A percentile compares a stretch with the other conserved stretches of the same genome.
phyloP scores from a whole-genome alignment of 2,797 vertebrate species.

The Manis javanica region DNA sequence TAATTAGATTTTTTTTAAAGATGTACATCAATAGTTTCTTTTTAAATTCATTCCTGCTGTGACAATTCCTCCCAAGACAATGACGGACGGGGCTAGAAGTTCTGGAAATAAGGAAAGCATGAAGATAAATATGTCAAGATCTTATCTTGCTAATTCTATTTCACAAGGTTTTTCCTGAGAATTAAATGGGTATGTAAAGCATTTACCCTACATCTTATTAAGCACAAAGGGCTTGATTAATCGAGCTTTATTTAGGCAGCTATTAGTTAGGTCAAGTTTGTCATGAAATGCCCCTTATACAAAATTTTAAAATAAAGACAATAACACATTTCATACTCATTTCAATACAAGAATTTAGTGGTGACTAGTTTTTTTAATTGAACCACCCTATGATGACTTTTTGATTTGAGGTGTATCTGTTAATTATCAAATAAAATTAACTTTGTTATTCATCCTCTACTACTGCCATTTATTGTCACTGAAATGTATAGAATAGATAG shows the following conservation, averaged over 20 bases:
- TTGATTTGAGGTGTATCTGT: background rate
- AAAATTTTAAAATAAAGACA: background rate
- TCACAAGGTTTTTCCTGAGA: slow-evolving; percentile 10
- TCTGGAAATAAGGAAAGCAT: background rate
- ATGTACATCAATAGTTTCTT: background rate
- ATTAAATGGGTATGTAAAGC: slow-evolving; percentile 8
- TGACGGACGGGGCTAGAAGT: background rate
- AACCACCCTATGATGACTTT: background rate
- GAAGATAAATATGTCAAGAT: slow-evolving; percentile 18
- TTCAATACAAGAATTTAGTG: background rate
- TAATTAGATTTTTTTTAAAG: background rate
- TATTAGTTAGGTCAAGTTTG: background rate
- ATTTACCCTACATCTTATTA: background rate
- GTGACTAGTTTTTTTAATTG: background rate
- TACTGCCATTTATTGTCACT: background rate
- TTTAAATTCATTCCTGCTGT: background rate
- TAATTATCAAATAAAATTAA: slow-evolving; percentile 17
- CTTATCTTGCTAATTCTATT: background rate
- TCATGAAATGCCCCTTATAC: background rate
- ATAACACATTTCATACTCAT: background rate
- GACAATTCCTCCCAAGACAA: background rate
- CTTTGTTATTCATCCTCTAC: background rate
- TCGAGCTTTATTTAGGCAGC: background rate
- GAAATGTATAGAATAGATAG: background rate
- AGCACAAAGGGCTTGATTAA: background rate